Base-by-base conservation (phyloP, 2,797 vertebrate genomes). In the Enteromius viviparus region DNA sequence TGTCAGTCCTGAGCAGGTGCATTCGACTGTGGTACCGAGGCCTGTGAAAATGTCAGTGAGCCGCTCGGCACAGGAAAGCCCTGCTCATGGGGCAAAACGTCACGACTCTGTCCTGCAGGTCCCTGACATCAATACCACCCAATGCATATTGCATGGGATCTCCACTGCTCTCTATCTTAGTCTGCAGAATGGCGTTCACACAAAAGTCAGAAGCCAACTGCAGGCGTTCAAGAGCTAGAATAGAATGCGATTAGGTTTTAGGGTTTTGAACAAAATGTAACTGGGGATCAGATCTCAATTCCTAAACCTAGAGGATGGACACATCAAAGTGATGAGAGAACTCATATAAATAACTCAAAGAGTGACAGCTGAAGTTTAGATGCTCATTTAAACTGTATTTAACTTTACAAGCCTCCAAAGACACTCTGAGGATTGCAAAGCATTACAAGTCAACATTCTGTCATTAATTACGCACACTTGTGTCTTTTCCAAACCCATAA, bases 21-120 rank as follows among this genome's bases (percentile, higher is more conserved):
- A 78, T 70, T 82, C 29, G 40, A 47, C 70, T 84, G 84, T 82
- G 66, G 51, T 62, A n/a, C 37, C 14, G n/a, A 71, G 47, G 77
- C 49, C 77, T 0, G n/a, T 2, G 77, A 79, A 87, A 88, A 86
- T 88, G 83, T 80, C 85, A 86, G 58, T 8, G 85, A 53, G 71
- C 78, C 21, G 32, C 74, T 76, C 62, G 14, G 68, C 26, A 32
- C 62, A 83, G 76, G 84, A 78, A 79, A 80, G 51, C 68, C 53
- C 77, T 71, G 51, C 37, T 82, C 68, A 14, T 7, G n/a, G 45
- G 65, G 65, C 34, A 76, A 82, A 72, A 69, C 72, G 10, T 64
- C 62, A 78, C 11, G 6, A 78, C 80, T 70, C 42, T 45, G 23
- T 74, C 62, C 81, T 23, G 75, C 78, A 84, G 78, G 49, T 81